phyloP scores from a whole-genome alignment of 2,888 invertebrate genomes.

The Epinotia nisella region DNA sequence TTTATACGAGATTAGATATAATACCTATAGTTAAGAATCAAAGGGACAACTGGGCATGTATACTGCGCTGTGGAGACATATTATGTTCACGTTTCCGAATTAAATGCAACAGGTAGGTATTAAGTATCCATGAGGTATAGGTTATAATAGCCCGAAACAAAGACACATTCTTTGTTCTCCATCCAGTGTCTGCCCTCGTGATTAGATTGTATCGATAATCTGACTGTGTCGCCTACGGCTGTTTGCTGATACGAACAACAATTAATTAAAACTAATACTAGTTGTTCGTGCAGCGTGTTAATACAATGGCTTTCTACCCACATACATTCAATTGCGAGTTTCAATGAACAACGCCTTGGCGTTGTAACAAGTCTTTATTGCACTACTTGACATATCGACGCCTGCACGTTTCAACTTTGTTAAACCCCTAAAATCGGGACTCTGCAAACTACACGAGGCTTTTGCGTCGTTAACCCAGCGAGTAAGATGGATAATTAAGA shows the following conservation, averaged over 20 bases:
- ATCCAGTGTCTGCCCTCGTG: constrained; percentile 38
- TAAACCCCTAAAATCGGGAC: constrained; percentile 48
- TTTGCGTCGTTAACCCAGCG: constrained; percentile 44
- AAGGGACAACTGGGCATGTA: constrained; percentile 22
- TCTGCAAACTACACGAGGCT: constrained; percentile 46
- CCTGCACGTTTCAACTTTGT: constrained; percentile 28
- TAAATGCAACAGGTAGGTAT: constrained; percentile 1
- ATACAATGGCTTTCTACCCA: constrained; percentile 45
- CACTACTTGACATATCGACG: constrained; percentile 45
- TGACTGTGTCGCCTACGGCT: constrained; percentile 42
- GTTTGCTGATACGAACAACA: constrained; percentile 48
- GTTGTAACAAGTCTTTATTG: constrained; percentile 53
- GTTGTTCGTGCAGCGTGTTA: constrained; percentile 44
- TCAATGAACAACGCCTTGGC: constrained; percentile 45
- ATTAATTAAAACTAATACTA: constrained; percentile 50
- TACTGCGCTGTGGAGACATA: constrained; percentile 7
- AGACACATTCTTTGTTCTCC: constrained; percentile 31
- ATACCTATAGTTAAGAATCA: constrained; percentile 2
- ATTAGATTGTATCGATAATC: constrained; percentile 43
- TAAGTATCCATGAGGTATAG: neutral
- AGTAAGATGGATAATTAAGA: constrained; percentile 48
- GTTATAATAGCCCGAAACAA: constrained; percentile 18
- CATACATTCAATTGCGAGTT: constrained; percentile 50
- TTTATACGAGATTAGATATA: constrained; percentile 14
- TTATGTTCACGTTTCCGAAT: constrained; percentile 16